Conservation (phyloP, 2,888 invertebrate species). For the Lepas anatifera region DNA sequence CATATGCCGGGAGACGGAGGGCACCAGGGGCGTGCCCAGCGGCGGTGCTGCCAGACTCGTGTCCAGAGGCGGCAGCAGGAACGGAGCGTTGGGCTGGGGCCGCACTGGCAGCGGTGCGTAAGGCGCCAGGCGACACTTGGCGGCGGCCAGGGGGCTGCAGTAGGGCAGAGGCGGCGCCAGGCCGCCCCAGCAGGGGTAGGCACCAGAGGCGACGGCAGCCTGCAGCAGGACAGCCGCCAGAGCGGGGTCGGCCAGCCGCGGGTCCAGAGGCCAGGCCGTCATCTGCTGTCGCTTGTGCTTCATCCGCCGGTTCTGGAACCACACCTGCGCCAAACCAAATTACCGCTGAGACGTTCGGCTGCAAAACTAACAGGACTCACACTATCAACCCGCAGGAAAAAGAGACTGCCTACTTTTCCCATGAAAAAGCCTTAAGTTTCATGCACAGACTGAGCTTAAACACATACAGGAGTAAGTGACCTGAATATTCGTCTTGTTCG, state of each 20-base stretch:
- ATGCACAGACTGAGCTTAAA: too few relatives aligned
- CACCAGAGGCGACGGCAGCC: conserved; percentile 18
- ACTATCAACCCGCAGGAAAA: too few relatives aligned
- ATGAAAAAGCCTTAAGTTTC: too few relatives aligned
- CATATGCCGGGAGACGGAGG: conserved; percentile 9
- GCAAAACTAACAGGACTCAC: too few relatives aligned
- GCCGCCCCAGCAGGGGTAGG: conserved; percentile 20
- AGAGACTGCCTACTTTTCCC: too few relatives aligned
- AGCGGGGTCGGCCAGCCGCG: conserved; percentile 23
- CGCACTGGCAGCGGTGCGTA: background rate
- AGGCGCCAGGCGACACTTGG: conserved; percentile 17
- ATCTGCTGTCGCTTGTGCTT: conserved; percentile 11
- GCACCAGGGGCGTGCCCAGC: background rate
- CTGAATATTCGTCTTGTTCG: too few relatives aligned
- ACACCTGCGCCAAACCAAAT: too few relatives aligned
- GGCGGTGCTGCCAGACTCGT: background rate
- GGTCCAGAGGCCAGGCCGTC: conserved; percentile 21
- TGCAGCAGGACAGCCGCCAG: conserved; percentile 17
- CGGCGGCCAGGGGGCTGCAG: conserved; percentile 18
- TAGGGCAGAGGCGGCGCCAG: conserved; percentile 19
- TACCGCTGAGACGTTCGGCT: too few relatives aligned
- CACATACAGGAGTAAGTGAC: too few relatives aligned
- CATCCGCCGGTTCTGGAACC: conserved; percentile 13
- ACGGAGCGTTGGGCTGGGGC: conserved; percentile 11
- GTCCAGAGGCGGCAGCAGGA: background rate